A percentile compares a stretch with the other conserved stretches of the same genome.
phyloP scores from a whole-genome alignment of 1,140 invertebrate genomes.

The Zaprionus lachaisei region DNA sequence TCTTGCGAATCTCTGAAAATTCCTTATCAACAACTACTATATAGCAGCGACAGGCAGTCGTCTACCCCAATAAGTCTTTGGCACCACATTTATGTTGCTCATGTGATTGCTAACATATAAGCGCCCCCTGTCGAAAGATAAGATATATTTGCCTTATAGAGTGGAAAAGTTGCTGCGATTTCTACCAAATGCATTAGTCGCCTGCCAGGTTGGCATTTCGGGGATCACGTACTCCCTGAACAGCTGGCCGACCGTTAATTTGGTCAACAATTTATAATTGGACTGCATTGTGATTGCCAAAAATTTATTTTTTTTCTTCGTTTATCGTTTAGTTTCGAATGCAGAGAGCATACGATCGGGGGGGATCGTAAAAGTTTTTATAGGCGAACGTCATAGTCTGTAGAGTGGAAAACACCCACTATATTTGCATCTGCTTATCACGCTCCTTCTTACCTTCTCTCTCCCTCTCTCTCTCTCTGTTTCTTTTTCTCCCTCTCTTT shows the following conservation, averaged over 20 bases:
- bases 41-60: constrained; percentile 2
- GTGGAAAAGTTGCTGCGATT: not conserved
- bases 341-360: not conserved
- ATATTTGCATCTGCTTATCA: constrained; percentile 15
- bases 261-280: constrained; percentile 28
- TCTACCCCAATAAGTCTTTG: constrained; percentile 18
- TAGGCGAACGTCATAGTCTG: constrained; percentile 24
- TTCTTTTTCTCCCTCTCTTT: not conserved
- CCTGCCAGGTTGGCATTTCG: constrained; percentile 13
- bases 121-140: constrained; percentile 14
- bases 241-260: constrained; percentile 5
- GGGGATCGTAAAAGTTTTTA: constrained; percentile 23
- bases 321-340: constrained; percentile 13
- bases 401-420: constrained; percentile 18
- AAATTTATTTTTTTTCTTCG: constrained; percentile 14
- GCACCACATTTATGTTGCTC: constrained; percentile 3
- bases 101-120: constrained; percentile 33
- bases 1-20: not conserved
- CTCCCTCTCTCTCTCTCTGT: not conserved
- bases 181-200: constrained; percentile 11
- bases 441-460: not conserved
- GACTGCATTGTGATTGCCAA: constrained; percentile 40
- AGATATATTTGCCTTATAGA: constrained; percentile 13
- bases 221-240: not conserved
- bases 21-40: constrained; percentile 7